Evolutionary conservation across 2,888 invertebrate species (phyloP), one percentile per base, ranked within the genome.

Genomic region (Eupeodes latifasciatus): DNA sequence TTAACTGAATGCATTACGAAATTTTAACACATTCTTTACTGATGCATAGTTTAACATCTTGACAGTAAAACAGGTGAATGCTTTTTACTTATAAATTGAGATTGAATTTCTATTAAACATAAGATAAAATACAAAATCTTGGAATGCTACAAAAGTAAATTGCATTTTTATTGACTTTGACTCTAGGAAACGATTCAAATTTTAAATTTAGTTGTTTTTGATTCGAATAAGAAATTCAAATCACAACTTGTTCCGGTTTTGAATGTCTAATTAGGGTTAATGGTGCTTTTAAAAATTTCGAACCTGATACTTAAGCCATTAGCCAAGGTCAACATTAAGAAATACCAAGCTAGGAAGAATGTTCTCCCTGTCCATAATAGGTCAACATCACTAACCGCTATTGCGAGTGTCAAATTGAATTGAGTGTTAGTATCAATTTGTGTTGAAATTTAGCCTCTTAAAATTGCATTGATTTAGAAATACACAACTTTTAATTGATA

Each of bases 1-100:
- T 71, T 62, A 49, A 64, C 69, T 75, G 49, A 53, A 55, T 19
- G 47, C 47, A 74, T 49, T 79, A 72, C 66, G 75, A 76, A 76
- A 53, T 74, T 16, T 59, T 7, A 16, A 19, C 10, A 27, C 57
- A 81, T 81, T 66, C 51, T 19, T 49, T 51, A 49, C 14, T 47
- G 36, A 27, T 66, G 27, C 10, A 44, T 27, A 9, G 40, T 7
- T 27, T 2, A 27, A 71, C 36, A 55, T 55, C 71, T 55, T 71
- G 16, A n/a, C 40, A 19, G 53, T 51, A 67, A 49, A 69, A 69
- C 69, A 69, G 69, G 69, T 69, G 53, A 69, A 51, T 49, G 9
- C 0, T 34, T 67, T 67, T 49, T 19, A 27, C 5, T n/a, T 6
- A 5, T 27, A 27, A 3, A 66, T 19, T 55, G 40, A 11, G 69